Percentiles rank a stretch among this genome's conserved stretches.
These are phyloP conservation scores for Silurus glanis DNA, from an alignment of 2,113 vertebrate genomes.

Conservation along the genomic window DNA sequence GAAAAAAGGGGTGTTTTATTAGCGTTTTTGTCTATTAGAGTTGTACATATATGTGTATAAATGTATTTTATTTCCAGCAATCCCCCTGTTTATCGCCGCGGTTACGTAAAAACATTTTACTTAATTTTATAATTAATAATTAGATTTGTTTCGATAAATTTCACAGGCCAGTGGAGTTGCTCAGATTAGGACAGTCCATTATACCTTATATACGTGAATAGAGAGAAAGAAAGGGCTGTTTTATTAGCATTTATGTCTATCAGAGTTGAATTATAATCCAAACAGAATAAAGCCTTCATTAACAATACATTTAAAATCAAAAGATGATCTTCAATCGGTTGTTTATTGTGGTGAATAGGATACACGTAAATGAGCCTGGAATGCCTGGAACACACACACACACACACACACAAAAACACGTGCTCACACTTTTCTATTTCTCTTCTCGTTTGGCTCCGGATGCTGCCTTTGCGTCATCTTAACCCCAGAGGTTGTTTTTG, in stretches of 20 bases:
- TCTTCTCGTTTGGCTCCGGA: conserved; percentile 22
- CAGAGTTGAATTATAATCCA: not conserved
- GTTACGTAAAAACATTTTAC: too few relatives aligned
- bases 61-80: too few relatives aligned
- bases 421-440: conserved; percentile 22
- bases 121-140: too few relatives aligned
- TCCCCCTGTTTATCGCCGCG: too few relatives aligned
- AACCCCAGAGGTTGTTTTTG: conserved; percentile 28
- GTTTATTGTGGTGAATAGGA: not conserved
- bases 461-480: conserved; percentile 27
- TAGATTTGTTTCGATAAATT: too few relatives aligned
- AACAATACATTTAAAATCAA: conserved; percentile 3
- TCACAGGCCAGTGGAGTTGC: not conserved
- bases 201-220: not conserved
- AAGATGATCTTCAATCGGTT: not conserved
- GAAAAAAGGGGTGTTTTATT: not conserved
- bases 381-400: too few relatives aligned
- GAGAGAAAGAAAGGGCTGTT: not conserved
- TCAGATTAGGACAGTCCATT: not conserved
- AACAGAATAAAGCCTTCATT: not conserved
- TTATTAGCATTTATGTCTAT: not conserved
- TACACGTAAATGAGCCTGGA: not conserved
- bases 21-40: not conserved
- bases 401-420: too few relatives aligned
- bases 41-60: too few relatives aligned